A percentile compares a stretch with the other conserved stretches of the same genome.
Evolutionary conservation across 2,888 invertebrate species (phyloP).

Genomic region (Danaus chrysippus): DNA sequence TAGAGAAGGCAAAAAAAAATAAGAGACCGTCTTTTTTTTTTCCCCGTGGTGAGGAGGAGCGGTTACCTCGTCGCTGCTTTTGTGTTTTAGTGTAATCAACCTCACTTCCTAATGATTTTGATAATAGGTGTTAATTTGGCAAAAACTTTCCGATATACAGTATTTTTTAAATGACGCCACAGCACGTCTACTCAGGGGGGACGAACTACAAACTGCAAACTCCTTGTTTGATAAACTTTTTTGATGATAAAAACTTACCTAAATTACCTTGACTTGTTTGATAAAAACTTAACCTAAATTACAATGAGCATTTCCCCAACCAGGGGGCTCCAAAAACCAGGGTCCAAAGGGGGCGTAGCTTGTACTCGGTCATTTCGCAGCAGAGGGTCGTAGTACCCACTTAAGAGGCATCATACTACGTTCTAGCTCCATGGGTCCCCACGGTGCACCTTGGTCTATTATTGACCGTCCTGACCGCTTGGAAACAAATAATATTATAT

Average conservation of each 20-base stretch:
- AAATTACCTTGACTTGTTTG: slow-evolving; percentile 81
- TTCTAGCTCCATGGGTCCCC: slow-evolving; percentile 89
- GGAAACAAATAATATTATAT: slow-evolving; percentile 21
- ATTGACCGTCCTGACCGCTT: slow-evolving; percentile 88
- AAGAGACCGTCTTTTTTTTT: too few species aligned
- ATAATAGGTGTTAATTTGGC: too few species aligned
- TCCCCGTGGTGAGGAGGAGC: too few species aligned
- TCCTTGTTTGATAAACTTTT: too few species aligned
- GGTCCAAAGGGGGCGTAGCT: slow-evolving; percentile 98
- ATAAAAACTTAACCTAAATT: slow-evolving; percentile 81
- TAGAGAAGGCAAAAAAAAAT: too few species aligned
- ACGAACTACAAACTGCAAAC: too few species aligned
- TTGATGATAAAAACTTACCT: slow-evolving; percentile 73
- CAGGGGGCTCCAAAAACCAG: slow-evolving; percentile 99
- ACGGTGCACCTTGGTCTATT: slow-evolving; percentile 91
- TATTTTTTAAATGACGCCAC: too few species aligned
- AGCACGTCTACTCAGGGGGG: too few species aligned
- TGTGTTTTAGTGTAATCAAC: too few species aligned
- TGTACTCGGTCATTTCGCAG: slow-evolving; percentile 92
- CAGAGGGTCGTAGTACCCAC: slow-evolving; percentile 98
- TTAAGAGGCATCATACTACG: slow-evolving; percentile 96
- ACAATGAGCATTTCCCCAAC: slow-evolving; percentile 94
- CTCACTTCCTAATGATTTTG: too few species aligned
- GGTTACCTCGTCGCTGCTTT: too few species aligned
- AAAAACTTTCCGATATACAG: too few species aligned